These are phyloP conservation scores for Myotis planiceps DNA, from an alignment of 2,797 vertebrate genomes.

Conservation along the genomic window DNA sequence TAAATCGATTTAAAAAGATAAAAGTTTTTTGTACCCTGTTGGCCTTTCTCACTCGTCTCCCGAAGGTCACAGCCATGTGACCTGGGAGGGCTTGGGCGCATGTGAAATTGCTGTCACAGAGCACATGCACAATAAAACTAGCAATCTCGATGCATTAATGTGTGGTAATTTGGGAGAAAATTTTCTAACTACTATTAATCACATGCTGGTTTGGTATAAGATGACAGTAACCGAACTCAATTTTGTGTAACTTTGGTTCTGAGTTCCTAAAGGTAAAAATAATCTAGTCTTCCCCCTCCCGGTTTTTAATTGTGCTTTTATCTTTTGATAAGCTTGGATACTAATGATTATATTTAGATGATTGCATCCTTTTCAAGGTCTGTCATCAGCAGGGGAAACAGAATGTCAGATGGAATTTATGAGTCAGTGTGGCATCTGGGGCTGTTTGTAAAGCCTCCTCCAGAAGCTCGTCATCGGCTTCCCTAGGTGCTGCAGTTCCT, in stretches of 20 bases:
- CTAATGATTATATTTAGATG: conserved; percentile 55
- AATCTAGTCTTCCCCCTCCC: not conserved
- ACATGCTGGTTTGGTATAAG: not conserved
- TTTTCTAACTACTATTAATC: not conserved
- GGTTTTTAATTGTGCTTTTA: not conserved
- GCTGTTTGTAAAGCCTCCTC: conserved; percentile 42
- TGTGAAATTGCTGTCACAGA: not conserved
- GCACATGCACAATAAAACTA: not conserved
- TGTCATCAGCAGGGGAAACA: conserved; percentile 38
- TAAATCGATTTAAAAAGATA: not conserved
- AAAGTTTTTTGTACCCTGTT: not conserved
- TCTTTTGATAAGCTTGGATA: conserved; percentile 32
- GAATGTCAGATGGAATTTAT: conserved; percentile 65
- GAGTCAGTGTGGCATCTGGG: conserved; percentile 63
- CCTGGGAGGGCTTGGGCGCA: not conserved
- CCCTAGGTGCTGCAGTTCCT: conserved; percentile 25
- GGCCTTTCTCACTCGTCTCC: not conserved
- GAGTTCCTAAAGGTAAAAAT: not conserved
- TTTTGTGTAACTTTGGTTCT: not conserved
- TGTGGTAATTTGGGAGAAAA: not conserved
- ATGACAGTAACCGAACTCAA: not conserved
- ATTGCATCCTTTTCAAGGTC: conserved; percentile 51
- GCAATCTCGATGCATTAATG: not conserved
- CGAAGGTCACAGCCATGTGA: not conserved
- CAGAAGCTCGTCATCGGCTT: conserved; percentile 33